These are phyloP conservation scores for Willowsia nigromaculata DNA, from an alignment of 2,888 invertebrate species.

Conservation along the genomic window DNA sequence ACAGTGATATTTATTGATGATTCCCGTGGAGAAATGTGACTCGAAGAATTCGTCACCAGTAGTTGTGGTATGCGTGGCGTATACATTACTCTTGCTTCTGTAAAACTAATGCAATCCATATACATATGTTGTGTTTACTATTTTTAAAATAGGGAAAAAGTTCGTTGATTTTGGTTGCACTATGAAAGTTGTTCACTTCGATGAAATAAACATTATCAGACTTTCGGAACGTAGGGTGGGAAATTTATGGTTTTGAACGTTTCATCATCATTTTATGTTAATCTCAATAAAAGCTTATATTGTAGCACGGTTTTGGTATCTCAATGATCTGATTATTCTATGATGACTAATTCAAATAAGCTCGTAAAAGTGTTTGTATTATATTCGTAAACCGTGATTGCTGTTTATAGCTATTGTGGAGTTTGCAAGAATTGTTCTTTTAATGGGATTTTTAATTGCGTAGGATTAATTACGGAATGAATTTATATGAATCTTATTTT, in stretches of 20 bases:
- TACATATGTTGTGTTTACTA: neutral
- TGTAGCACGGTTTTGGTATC: neutral
- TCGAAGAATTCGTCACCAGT: slow-evolving; percentile 68
- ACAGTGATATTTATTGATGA: slow-evolving; percentile 74
- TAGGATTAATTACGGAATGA: neutral
- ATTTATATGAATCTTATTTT: neutral
- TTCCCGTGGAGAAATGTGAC: slow-evolving; percentile 70
- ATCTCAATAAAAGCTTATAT: neutral
- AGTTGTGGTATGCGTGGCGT: neutral
- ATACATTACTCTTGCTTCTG: neutral
- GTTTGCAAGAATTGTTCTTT: neutral
- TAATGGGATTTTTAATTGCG: neutral
- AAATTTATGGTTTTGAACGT: neutral
- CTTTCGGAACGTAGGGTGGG: neutral
- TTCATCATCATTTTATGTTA: neutral
- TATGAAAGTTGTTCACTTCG: neutral
- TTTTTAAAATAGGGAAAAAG: neutral
- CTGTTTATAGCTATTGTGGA: neutral
- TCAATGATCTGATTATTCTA: slow-evolving; percentile 11
- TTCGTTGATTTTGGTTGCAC: neutral
- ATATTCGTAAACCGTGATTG: no score
- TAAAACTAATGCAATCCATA: neutral
- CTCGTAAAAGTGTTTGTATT: no score
- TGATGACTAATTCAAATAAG: slow-evolving; percentile 29
- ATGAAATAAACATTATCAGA: neutral